Conservation (phyloP, 2,797 vertebrate species). For the Crocodylus rhombifer region DNA sequence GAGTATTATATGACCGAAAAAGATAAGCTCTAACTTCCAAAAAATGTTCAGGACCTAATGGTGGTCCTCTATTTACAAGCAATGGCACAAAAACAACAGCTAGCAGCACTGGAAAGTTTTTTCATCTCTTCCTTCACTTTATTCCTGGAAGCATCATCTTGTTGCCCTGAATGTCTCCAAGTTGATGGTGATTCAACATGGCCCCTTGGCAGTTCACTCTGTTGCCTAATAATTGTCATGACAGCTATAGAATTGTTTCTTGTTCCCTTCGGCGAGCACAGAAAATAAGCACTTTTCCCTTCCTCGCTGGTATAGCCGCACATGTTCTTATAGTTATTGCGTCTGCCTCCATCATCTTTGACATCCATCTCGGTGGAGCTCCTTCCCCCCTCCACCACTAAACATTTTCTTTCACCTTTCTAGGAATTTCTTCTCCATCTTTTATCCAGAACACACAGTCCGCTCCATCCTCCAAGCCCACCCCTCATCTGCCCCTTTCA, state of each 20-base stretch:
- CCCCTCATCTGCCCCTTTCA: background rate
- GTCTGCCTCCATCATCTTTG: conserved; percentile 40
- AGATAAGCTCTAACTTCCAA: no score
- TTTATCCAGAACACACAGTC: background rate
- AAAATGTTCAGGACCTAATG: background rate
- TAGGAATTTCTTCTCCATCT: conserved; percentile 41
- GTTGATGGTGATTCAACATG: background rate
- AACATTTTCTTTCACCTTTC: conserved; percentile 38
- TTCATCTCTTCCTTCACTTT: background rate
- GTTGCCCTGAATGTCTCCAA: background rate
- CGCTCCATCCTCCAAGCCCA: background rate
- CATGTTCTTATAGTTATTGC: background rate
- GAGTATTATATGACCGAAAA: background rate
- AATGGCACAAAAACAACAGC: no score
- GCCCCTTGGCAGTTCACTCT: background rate
- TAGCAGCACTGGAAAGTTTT: background rate
- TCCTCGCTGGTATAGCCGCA: background rate
- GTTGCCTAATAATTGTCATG: background rate
- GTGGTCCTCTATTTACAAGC: background rate
- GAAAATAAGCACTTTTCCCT: background rate
- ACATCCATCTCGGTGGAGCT: conserved; percentile 43
- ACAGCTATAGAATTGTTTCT: background rate
- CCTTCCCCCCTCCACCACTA: background rate
- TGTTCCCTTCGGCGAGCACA: background rate
- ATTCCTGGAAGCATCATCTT: rapidly evolving